Percentiles rank a stretch among this genome's conserved stretches.
These are phyloP conservation scores for Pantherophis alleghaniensis DNA, from an alignment of 2,797 vertebrate genomes.

Conservation along the genomic window DNA sequence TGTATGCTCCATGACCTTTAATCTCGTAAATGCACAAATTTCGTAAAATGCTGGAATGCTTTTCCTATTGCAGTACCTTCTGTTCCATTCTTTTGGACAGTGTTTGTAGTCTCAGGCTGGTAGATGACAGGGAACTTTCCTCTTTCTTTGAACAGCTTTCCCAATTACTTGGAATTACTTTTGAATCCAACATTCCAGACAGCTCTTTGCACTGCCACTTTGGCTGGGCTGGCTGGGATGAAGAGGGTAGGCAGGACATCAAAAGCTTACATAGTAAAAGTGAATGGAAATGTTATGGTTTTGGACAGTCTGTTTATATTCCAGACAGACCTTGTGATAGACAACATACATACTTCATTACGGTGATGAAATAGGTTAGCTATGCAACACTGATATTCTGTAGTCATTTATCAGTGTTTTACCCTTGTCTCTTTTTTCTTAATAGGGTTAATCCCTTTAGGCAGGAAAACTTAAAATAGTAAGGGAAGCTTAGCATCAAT, in stretches of 20 bases:
- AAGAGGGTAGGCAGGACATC: neutral
- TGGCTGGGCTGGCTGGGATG: neutral
- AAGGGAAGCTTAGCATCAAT: neutral
- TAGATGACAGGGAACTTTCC: neutral
- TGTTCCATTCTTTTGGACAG: neutral
- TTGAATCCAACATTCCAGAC: neutral
- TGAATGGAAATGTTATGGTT: neutral
- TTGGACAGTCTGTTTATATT: neutral
- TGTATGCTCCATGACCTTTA: neutral
- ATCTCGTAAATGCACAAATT: neutral
- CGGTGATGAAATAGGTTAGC: neutral
- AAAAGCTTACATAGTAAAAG: neutral
- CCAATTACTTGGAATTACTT: neutral
- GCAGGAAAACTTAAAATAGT: neutral
- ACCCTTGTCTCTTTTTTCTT: neutral
- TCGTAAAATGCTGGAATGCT: neutral
- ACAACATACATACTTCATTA: neutral
- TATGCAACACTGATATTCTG: neutral
- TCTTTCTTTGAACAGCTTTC: neutral
- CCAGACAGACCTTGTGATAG: neutral
- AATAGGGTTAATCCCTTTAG: neutral
- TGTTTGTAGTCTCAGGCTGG: neutral
- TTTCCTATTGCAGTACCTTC: neutral
- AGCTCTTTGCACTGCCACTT: neutral
- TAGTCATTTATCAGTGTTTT: neutral